phyloP scores from a whole-genome alignment of 2,113 vertebrate species.

The Cyphomyrus discorhynchus region DNA sequence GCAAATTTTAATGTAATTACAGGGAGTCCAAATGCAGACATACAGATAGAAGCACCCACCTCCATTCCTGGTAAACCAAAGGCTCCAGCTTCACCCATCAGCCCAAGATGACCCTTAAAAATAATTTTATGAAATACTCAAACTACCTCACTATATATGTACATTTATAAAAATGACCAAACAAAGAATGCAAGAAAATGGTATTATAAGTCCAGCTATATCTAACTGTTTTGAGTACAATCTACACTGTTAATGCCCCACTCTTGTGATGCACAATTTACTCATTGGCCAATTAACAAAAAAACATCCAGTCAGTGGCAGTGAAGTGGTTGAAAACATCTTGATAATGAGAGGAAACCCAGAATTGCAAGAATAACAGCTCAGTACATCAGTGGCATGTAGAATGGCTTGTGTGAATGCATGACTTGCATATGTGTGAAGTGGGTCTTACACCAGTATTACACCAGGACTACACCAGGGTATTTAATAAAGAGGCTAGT shows the following conservation, averaged over 20 bases:
- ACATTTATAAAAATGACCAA: neutral
- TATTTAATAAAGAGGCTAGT: neutral
- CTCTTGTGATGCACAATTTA: neutral
- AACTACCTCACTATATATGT: neutral
- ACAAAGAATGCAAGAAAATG: neutral
- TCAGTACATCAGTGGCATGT: neutral
- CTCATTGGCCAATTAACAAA: neutral
- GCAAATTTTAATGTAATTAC: neutral
- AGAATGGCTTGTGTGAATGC: neutral
- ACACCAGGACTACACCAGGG: neutral
- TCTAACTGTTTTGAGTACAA: neutral
- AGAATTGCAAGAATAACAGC: neutral
- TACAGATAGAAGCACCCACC: constrained; percentile 43
- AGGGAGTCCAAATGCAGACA: neutral
- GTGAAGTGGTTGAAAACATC: neutral
- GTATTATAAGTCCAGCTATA: neutral
- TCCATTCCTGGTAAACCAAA: constrained; percentile 55
- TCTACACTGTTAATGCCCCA: neutral
- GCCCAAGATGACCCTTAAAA: constrained; percentile 62
- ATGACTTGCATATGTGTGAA: neutral
- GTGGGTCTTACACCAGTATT: neutral
- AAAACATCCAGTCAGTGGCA: neutral
- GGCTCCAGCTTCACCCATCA: constrained; percentile 55
- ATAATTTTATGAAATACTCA: neutral
- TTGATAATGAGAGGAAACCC: neutral